Evolutionary conservation across 2,888 invertebrate species (phyloP), one percentile per base, ranked within the genome.

Genomic region (Caradrina clavipalpis): DNA sequence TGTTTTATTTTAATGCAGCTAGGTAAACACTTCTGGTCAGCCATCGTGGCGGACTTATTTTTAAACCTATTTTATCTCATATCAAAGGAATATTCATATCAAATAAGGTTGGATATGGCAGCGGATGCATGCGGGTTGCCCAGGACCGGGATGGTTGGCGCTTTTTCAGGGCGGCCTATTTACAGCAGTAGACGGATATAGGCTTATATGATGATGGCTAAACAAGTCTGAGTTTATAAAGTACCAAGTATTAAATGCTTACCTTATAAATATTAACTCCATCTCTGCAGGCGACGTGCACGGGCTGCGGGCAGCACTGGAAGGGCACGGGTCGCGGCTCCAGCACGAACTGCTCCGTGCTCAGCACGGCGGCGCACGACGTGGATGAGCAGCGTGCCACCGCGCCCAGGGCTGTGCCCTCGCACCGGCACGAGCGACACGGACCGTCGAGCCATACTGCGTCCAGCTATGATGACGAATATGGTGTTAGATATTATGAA

Each of bases 371-470:
- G 4, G 96, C 90, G 83, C 98, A 98, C 66, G 96, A 92, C 1
- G 92, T 94, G 15, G 91, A 90, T 0, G 93, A 83, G 89, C 98
- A 98, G 55, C 88, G 90, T 0, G 89, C 89, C 0, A 73, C n/a
- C 0, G 88, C 67, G 2, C 87, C 89, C 1, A 60, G 69, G 0
- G 81, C 6, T 0, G 78, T 87, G 1, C 86, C 83, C 67, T 91
- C 91, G 88, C 98, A 98, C 55, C 92, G 92, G 82, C 98, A 98
- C 45, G 95, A 93, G 50, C 97, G 96, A 85, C 98, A 98, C 26
- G 97, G 97, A 0, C 98, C 98, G 88, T 98, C 98, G 72, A 94
- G 88, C 98, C 98, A 98, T 0, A 91, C 95, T 1, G 96, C 96
- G 15, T 97, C 97, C 54, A 94, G 73, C 97, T 97, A 81, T 0